Base-by-base conservation (phyloP, 2,888 invertebrate species). In the Mechanitis messenoides region DNA sequence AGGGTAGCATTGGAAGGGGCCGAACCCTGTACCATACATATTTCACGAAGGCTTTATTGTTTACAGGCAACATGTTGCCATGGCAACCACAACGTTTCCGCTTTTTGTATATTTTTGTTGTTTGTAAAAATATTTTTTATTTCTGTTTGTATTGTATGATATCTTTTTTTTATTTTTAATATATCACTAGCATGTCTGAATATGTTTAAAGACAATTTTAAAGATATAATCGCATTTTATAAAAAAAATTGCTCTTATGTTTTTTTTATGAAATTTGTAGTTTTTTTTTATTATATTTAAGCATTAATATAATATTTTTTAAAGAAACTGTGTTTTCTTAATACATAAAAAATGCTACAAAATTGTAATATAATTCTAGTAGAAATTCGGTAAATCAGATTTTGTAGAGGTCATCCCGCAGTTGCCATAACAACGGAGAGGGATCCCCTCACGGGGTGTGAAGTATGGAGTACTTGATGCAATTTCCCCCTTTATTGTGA, bases 391-490 rank as follows among this genome's bases (percentile, higher is more conserved):
- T 7, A 50, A 31, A 31, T 11, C 60, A 58, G 54, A 64, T 64
- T 66, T 60, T 60, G 69, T 68, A 70, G 70, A 74, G 74, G 67
- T 70, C 66, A 66, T 71, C 69, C 69, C 62, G 58, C 67, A 63
- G 83, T 85, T 77, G 68, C 76, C 69, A 81, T 81, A 75, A 77
- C 61, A 74, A 85, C 83, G 68, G 68, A 69, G 74, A 38, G 56
- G 53, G 58, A 58, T 56, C 66, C 66, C 64, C 61, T 60, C 55
- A 33, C 45, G 59, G 50, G 58, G 61, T 59, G 55, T 65, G 59
- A 61, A 66, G 54, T 56, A 59, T 62, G 38, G 59, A 64, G 55
- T 46, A 55, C 42, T 60, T 58, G 56, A 55, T 54, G 62, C 66
- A 53, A 64, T 60, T 62, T 58, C 60, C 62, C 60, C 59, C 64